Percentiles rank a stretch among this genome's conserved stretches.
phyloP scores from a whole-genome alignment of 1,140 invertebrate genomes.

The Solen grandis region DNA sequence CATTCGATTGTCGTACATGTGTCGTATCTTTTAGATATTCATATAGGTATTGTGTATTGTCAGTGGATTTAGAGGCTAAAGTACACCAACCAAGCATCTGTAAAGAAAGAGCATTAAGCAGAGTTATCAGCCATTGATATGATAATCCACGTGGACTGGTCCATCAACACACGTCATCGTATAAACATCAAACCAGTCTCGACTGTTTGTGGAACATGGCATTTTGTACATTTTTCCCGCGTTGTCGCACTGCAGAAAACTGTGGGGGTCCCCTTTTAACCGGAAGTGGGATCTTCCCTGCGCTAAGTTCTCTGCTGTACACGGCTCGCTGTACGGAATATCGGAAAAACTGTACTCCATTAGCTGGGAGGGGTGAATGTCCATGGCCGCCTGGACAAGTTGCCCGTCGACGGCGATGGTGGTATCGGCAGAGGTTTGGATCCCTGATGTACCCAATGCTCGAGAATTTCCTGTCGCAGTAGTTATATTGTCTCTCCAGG shows the following conservation, averaged over 20 bases:
- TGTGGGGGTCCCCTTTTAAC: slow-evolving; percentile 17
- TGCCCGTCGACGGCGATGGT: neutral
- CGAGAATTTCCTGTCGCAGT: neutral
- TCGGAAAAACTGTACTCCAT: slow-evolving; percentile 31
- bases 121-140: too few species aligned
- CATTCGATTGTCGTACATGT: too few species aligned
- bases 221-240: slow-evolving; percentile 34
- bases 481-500: neutral
- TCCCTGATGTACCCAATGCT: neutral
- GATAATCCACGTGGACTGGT: slow-evolving; percentile 34
- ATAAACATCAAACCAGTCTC: slow-evolving; percentile 38
- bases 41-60: too few species aligned
- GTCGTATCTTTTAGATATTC: too few species aligned
- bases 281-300: slow-evolving; percentile 27
- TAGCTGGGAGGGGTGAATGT: slow-evolving; percentile 32
- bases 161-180: slow-evolving; percentile 44
- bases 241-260: slow-evolving; percentile 35
- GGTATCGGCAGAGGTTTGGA: neutral
- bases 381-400: neutral
- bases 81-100: too few species aligned
- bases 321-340: slow-evolving; percentile 34
- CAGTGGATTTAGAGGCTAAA: too few species aligned
- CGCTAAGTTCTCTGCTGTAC: slow-evolving; percentile 29
- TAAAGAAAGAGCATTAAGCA: too few species aligned
- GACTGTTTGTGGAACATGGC: slow-evolving; percentile 8